Evolutionary conservation across 2,888 invertebrate genomes (phyloP).

Genomic region (Nebria brevicollis): DNA sequence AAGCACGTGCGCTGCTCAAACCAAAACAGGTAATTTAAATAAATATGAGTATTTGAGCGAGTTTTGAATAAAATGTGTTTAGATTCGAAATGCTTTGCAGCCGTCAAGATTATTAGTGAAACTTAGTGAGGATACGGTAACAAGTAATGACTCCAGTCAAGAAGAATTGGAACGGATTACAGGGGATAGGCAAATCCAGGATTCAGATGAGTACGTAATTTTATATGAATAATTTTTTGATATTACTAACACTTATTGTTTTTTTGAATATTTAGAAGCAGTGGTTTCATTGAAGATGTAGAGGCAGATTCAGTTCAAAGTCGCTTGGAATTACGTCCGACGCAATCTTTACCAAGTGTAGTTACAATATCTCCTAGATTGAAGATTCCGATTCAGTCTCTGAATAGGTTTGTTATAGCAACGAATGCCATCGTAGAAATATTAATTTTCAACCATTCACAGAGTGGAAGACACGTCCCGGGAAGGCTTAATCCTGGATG

Average conservation of each 20-base stretch:
- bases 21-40: conserved; percentile 47
- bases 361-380: conserved; percentile 52
- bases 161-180: conserved; percentile 61
- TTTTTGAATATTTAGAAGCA: conserved; percentile 61
- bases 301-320: conserved; percentile 62
- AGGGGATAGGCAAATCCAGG: conserved; percentile 51
- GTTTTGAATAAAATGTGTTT: not conserved
- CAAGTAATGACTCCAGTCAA: conserved; percentile 67
- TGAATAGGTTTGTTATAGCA: not conserved
- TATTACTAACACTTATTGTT: conserved; percentile 32
- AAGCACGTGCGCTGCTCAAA: conserved; percentile 45
- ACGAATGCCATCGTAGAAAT: not conserved
- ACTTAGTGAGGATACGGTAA: conserved; percentile 63
- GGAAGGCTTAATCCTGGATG: conserved; percentile 58
- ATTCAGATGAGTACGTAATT: conserved; percentile 61
- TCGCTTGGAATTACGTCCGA: conserved; percentile 59
- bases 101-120: conserved; percentile 22
- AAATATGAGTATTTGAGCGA: not conserved
- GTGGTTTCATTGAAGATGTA: conserved; percentile 68
- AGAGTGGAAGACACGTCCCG: conserved; percentile 61
- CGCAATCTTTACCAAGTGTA: conserved; percentile 63
- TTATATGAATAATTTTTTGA: not conserved
- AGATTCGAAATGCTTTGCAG: not conserved
- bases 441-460: conserved; percentile 14
- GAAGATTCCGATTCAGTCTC: not conserved